Evolutionary conservation across 2,888 invertebrate genomes (phyloP).

Genomic region (Amitus sp.): DNA sequence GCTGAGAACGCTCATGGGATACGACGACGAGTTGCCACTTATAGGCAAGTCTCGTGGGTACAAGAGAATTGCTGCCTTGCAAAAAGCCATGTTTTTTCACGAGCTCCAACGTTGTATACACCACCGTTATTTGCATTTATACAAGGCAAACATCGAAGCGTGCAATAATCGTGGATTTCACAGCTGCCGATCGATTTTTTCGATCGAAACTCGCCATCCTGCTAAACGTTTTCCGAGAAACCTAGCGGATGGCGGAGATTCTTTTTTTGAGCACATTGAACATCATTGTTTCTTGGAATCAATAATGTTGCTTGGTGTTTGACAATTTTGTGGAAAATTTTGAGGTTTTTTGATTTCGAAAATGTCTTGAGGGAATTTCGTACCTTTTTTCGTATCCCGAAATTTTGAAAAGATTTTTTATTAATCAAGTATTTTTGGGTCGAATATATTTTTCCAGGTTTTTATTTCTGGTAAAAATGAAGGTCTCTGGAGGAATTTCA

Average conservation of each 20-base stretch:
- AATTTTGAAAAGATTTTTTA: too few species aligned
- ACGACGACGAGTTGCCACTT: constrained; percentile 27
- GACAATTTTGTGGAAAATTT: too few species aligned
- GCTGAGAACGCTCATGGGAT: constrained; percentile 23
- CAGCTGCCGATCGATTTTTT: constrained; percentile 13
- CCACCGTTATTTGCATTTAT: constrained; percentile 30
- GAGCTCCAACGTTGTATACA: constrained; percentile 25
- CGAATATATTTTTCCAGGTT: too few species aligned
- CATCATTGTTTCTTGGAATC: too few species aligned
- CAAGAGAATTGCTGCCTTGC: constrained; percentile 32
- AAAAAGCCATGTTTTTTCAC: constrained; percentile 32
- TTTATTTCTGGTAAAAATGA: too few species aligned
- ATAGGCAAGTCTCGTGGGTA: constrained; percentile 32
- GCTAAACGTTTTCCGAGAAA: not conserved
- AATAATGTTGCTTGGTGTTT: too few species aligned
- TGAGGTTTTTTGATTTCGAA: too few species aligned
- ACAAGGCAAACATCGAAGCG: constrained; percentile 34
- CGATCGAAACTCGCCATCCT: not conserved
- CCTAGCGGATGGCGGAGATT: not conserved
- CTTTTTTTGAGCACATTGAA: not conserved
- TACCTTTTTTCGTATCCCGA: too few species aligned
- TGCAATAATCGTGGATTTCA: constrained; percentile 10
- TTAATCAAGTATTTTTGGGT: too few species aligned
- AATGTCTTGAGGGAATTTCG: too few species aligned
- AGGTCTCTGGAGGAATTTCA: too few species aligned